Evolutionary conservation across 2,888 invertebrate species (phyloP).

Genomic region (Antitype chi): DNA sequence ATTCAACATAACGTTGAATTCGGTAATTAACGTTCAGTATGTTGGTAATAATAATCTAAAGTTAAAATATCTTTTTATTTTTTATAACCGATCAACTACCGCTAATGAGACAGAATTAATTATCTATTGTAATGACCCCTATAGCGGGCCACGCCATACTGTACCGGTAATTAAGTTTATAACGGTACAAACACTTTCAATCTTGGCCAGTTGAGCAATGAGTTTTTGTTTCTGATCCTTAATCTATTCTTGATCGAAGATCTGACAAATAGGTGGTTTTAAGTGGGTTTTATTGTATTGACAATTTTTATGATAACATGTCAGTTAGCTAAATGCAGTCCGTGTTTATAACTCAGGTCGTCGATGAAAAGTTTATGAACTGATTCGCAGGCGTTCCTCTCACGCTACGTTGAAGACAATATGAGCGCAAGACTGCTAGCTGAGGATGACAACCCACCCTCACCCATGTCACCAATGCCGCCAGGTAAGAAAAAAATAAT

Average conservation of each 20-base stretch:
- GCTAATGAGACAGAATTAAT: no score
- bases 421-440: conserved; percentile 95
- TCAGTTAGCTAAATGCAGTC: no score
- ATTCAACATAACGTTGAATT: background rate
- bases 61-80: no score
- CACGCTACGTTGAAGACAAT: conserved; percentile 98
- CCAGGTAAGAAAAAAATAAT: conserved; percentile 75
- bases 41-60: background rate
- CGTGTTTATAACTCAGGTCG: background rate
- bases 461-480: conserved; percentile 96
- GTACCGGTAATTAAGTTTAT: background rate
- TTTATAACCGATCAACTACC: no score
- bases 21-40: background rate
- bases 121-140: no score
- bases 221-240: background rate
- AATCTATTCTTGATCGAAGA: background rate
- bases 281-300: background rate
- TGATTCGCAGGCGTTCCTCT: conserved; percentile 94
- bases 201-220: background rate
- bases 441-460: conserved; percentile 99
- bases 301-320: background rate
- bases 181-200: background rate
- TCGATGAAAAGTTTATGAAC: background rate
- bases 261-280: no score
- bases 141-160: no score